Evolutionary conservation across 2,113 vertebrate genomes (phyloP), one percentile per base, ranked within the genome.

Genomic region (Antigone vipio): DNA sequence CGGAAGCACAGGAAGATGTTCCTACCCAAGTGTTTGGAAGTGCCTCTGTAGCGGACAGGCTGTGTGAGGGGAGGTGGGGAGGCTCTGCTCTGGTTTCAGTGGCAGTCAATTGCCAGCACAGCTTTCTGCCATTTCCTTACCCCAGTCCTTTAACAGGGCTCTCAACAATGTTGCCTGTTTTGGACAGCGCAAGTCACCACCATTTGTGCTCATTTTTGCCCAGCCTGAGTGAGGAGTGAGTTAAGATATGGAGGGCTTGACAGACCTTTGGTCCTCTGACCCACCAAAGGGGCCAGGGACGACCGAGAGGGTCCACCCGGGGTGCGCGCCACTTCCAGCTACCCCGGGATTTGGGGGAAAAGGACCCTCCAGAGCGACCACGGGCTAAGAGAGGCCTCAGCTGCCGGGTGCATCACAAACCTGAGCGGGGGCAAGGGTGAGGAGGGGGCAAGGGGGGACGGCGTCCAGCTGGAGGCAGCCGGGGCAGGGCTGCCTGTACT

Each of bases 341-440:
- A 30, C 34, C 26, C 15, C 2, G 4, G 11, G 14, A 69, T n/a
- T 24, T 18, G 7, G 15, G 21, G 22, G 16, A 9, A 34, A 69
- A 47, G 11, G 7, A 24, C 29, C 14, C 30, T 30, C 22, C n/a
- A 4, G 60, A 13, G 4, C 3, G 7, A 12, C 19, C 53, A 42
- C 6, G 1, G 15, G 17, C 53, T 67, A 15, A 21, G 34, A 16
- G 32, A 26, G 18, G 7, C 29, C 42, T 45, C 4, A 10, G 22
- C 38, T 19, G 49, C 10, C 8, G 12, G 6, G 9, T 2, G 9
- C 18, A 3, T 3, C 5, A 8, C 45, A 58, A 22, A 30, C 30
- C 30, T 6, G 45, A 40, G 66, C 0, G 2, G 18, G 27, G 22
- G 5, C 15, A 19, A 6, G 5, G 22, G 4, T 1, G 67, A 42